Conservation (phyloP, 2,113 vertebrate genomes). For the Toxotes chatareus region DNA sequence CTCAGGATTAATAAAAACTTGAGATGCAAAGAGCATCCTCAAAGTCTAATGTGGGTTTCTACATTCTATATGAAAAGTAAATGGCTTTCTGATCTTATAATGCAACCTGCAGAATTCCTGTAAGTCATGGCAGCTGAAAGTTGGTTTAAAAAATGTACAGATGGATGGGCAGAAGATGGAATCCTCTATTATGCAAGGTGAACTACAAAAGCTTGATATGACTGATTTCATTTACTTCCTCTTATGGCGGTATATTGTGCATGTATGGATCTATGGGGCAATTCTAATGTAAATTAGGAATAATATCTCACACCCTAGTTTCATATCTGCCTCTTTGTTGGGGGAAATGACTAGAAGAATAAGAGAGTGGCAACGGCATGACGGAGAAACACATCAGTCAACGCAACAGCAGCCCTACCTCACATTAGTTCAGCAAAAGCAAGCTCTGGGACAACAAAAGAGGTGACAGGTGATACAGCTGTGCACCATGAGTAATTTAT, state of each 20-base stretch:
- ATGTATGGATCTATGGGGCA: conserved; percentile 31
- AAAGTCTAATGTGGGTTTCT: not conserved
- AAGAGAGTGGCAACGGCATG: conserved; percentile 30
- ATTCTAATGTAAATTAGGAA: conserved; percentile 47
- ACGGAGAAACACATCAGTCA: conserved; percentile 35
- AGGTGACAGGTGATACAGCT: conserved; percentile 24
- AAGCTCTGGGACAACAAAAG: conserved; percentile 23
- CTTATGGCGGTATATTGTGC: conserved; percentile 19
- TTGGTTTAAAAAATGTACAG: conserved; percentile 32
- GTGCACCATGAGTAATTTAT: not conserved
- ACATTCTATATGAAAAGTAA: conserved; percentile 21
- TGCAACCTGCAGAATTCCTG: conserved; percentile 16
- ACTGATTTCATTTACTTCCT: conserved; percentile 32
- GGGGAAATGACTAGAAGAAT: conserved; percentile 35
- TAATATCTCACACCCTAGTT: conserved; percentile 44
- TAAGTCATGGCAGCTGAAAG: conserved; percentile 14
- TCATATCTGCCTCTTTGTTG: conserved; percentile 33
- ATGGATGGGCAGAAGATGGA: conserved; percentile 24
- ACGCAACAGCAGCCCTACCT: not conserved
- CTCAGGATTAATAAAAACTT: not conserved
- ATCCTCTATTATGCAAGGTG: conserved; percentile 21
- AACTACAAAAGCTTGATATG: conserved; percentile 14
- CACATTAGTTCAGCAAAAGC: conserved; percentile 27
- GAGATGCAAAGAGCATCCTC: not conserved
- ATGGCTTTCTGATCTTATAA: conserved; percentile 18